Evolutionary conservation across 1,140 invertebrate species (phyloP), one percentile per base, ranked within the genome.

Genomic region (Drosophila auraria): DNA sequence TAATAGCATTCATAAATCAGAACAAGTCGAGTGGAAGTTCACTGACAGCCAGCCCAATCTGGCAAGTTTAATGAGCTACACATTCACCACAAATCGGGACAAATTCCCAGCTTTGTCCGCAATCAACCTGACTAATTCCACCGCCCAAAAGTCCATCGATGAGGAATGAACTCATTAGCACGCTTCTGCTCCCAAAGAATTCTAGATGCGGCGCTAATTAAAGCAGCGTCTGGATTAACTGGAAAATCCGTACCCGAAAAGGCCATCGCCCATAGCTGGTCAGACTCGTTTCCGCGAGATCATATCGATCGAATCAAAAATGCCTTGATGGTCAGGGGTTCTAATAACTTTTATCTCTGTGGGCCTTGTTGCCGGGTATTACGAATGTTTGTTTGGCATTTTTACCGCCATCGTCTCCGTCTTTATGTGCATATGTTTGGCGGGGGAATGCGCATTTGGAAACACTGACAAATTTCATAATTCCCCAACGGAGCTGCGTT

Each of bases 141-240:
- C 38, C 9, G 63, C 36, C 68, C 14, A 40, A 56, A 56, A 40
- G 17, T 25, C 54, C 54, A 71, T 71, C 70, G 56, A 53, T 61
- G 47, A 14, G 27, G 33, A 81, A 68, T 81, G 82, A 84, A 81
- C 74, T 86, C 62, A 82, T 86, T 82, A 87, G 79, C 78, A 68
- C 64, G 42, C 36, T 68, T 69, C 62, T 47, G 56, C 53, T 75
- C 45, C 7, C 25, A 51, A 81, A 47, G 38, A 62, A 69, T 62
- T 80, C 76, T 75, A 81, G 83, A 81, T 50, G 27, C 57, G 65
- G 47, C 44, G 82, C 68, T 86, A 84, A 84, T 84, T 86, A 74
- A 84, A 74, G 61, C 63, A 65, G 33, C 15, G 73, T 69, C 78
- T 75, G 83, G 82, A 86, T 78, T 66, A 75, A 87, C 78, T 82